Conservation (phyloP, 2,888 invertebrate species). For the Caenorhabditis drosophilae region DNA sequence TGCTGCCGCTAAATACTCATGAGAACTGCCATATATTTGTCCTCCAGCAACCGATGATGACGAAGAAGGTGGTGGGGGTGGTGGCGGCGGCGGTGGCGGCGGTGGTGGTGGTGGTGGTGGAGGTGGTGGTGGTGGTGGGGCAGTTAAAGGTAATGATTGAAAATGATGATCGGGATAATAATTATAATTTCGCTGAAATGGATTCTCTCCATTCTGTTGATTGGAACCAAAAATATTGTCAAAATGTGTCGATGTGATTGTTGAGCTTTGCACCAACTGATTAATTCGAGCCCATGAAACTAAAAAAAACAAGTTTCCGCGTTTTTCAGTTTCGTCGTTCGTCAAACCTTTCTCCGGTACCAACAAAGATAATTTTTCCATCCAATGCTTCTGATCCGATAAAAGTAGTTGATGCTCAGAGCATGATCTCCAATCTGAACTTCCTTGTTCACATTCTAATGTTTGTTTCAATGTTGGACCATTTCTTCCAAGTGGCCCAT, state of each 20-base stretch:
- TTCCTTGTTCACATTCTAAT: slow-evolving; percentile 39
- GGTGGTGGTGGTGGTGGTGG: no score
- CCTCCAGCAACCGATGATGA: neutral
- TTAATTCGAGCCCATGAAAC: slow-evolving; percentile 23
- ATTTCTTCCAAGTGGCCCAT: slow-evolving; percentile 55
- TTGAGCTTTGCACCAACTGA: slow-evolving; percentile 19
- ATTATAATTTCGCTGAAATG: slow-evolving; percentile 8
- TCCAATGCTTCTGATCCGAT: slow-evolving; percentile 49
- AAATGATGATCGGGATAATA: neutral
- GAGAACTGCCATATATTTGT: neutral
- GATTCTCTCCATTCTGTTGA: slow-evolving; percentile 17
- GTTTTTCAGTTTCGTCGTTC: no score
- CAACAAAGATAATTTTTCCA: slow-evolving; percentile 40
- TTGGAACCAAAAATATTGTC: neutral
- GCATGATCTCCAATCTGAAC: slow-evolving; percentile 39
- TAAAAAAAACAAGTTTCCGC: no score
- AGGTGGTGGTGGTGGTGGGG: neutral
- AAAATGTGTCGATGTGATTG: neutral
- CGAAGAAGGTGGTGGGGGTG: neutral
- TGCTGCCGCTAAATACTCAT: no score
- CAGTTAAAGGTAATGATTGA: neutral
- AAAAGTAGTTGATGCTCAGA: slow-evolving; percentile 45
- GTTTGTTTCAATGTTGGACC: slow-evolving; percentile 50
- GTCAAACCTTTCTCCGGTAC: slow-evolving; percentile 46
- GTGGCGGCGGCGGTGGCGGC: slow-evolving; percentile 1